These are phyloP conservation scores for Saccostrea glomerata DNA, from an alignment of 1,140 invertebrate species.

Conservation along the genomic window DNA sequence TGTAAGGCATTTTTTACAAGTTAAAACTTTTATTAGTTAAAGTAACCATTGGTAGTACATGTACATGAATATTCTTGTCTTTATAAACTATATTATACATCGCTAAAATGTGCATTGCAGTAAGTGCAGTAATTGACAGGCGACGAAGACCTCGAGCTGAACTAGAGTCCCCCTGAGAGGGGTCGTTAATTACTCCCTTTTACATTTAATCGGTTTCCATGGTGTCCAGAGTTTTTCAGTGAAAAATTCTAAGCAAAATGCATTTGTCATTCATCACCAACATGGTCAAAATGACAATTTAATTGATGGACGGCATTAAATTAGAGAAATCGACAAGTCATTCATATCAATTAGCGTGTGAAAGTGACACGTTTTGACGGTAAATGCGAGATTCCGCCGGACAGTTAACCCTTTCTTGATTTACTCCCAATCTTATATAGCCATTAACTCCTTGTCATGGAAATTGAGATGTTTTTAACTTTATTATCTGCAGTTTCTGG, in stretches of 20 bases:
- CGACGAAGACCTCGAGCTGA: not conserved
- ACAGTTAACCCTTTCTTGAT: not conserved
- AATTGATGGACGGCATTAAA: constrained; percentile 31
- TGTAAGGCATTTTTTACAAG: no score
- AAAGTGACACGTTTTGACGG: not conserved
- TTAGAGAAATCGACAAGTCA: not conserved
- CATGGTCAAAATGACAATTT: not conserved
- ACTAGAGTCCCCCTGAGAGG: not conserved
- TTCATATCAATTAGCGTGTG: constrained; percentile 6
- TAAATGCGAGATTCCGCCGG: not conserved
- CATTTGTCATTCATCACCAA: not conserved
- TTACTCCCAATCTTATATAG: not conserved
- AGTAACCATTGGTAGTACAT: no score
- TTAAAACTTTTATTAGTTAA: no score
- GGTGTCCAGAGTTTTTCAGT: not conserved
- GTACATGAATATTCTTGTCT: no score
- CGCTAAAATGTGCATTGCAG: not conserved
- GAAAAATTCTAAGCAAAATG: not conserved
- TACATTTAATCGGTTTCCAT: constrained; percentile 15
- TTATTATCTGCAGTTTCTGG: not conserved
- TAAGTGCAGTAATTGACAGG: not conserved
- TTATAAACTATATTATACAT: not conserved
- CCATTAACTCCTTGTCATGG: not conserved
- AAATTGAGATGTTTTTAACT: not conserved
- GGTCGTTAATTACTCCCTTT: constrained; percentile 2